These are phyloP conservation scores for Leptopterna dolabrata DNA, from an alignment of 2,888 invertebrate species.

Conservation along the genomic window DNA sequence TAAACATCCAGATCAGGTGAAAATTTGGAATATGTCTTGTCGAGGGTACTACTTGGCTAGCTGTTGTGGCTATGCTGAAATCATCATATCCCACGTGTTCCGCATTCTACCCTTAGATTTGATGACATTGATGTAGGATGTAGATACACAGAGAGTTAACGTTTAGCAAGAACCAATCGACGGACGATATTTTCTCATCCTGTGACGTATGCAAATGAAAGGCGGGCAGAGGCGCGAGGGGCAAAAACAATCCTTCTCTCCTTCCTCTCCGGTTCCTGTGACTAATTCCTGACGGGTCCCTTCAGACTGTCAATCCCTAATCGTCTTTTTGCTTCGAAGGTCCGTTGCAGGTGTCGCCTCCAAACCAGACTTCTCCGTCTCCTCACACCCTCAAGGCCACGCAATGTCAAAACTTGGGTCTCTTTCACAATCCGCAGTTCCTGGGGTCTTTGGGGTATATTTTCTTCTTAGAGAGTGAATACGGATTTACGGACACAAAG, in stretches of 20 bases:
- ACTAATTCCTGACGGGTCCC: slow-evolving; percentile 40
- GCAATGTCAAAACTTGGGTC: not conserved
- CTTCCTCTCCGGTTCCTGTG: slow-evolving; percentile 17
- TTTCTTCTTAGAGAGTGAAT: too few relatives aligned
- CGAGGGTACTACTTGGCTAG: too few relatives aligned
- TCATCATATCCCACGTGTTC: too few relatives aligned
- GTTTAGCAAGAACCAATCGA: not conserved
- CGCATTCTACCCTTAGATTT: too few relatives aligned
- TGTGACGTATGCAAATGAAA: not conserved
- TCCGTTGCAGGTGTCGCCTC: slow-evolving; percentile 35
- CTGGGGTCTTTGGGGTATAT: not conserved
- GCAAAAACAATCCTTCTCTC: slow-evolving; percentile 4
- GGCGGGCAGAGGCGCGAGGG: not conserved
- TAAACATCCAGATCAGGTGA: too few relatives aligned
- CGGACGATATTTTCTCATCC: not conserved
- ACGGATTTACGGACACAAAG: too few relatives aligned
- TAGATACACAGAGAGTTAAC: too few relatives aligned
- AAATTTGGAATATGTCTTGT: too few relatives aligned
- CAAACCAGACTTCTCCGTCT: not conserved
- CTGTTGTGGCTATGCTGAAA: too few relatives aligned
- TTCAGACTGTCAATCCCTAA: slow-evolving; percentile 19
- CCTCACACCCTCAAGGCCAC: not conserved
- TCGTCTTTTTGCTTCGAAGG: slow-evolving; percentile 23
- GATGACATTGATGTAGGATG: too few relatives aligned
- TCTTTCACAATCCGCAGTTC: not conserved